Conservation (phyloP, 2,113 vertebrate genomes). For the Coptodon rendalli region DNA sequence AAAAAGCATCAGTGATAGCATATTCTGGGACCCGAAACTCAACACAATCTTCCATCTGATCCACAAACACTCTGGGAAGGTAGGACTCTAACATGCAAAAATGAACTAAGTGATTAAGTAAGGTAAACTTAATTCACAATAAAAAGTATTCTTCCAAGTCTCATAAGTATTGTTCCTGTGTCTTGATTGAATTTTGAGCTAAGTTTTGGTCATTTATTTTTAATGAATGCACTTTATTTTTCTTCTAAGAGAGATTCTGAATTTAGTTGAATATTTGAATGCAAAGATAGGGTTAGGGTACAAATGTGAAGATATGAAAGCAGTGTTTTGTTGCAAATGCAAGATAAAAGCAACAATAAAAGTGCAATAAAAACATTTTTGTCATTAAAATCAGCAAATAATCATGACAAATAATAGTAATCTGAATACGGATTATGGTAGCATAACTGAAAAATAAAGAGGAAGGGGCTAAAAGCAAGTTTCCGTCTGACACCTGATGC, state of each 20-base stretch:
- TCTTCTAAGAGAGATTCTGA: neutral
- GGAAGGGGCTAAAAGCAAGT: neutral
- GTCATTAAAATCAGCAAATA: neutral
- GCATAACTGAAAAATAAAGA: neutral
- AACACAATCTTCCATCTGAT: slow-evolving; percentile 81
- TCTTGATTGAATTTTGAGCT: neutral
- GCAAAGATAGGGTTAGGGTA: neutral
- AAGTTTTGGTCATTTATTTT: neutral
- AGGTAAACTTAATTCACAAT: neutral
- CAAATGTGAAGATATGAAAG: neutral
- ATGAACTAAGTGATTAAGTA: neutral
- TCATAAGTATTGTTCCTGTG: neutral
- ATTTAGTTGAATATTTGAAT: neutral
- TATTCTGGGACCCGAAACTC: slow-evolving; percentile 80
- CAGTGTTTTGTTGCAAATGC: neutral
- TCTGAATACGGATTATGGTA: neutral
- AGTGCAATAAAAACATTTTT: neutral
- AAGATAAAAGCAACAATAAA: neutral
- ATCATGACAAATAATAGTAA: neutral
- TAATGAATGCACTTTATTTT: neutral
- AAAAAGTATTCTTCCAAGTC: neutral
- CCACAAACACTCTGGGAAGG: slow-evolving; percentile 82
- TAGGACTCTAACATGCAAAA: slow-evolving; percentile 8
- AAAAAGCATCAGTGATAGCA: slow-evolving; percentile 66
- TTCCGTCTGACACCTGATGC: neutral